Evolutionary conservation across 64 coral and sea anemone species (phyloP).

Genomic region (Platygyra sinensis): DNA sequence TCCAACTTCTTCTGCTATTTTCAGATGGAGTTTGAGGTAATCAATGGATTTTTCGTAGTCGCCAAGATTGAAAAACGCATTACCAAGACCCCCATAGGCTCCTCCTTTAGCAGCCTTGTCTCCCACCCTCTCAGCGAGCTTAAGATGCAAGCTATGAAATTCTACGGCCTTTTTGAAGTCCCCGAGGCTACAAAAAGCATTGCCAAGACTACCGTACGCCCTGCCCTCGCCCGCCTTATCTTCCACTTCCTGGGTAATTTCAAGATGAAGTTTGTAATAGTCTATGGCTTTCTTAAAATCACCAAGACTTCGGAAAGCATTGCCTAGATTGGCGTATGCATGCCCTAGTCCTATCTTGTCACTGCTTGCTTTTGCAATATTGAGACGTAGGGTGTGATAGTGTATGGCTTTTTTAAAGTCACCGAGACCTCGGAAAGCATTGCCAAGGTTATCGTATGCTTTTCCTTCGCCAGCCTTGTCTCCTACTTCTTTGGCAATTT

Average conservation of each 20-base stretch:
- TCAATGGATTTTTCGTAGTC: neutral
- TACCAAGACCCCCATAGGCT: constrained; percentile 1
- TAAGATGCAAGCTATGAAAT: neutral
- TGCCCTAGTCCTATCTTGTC: no score
- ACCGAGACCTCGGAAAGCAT: neutral
- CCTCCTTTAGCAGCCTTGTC: neutral
- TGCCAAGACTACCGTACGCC: neutral
- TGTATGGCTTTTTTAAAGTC: neutral
- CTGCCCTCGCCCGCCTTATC: neutral
- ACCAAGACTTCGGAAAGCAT: neutral
- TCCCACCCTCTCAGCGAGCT: neutral
- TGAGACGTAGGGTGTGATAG: neutral
- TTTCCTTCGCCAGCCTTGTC: neutral
- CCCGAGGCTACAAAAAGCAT: neutral
- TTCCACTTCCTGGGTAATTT: neutral
- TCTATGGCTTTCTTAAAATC: neutral
- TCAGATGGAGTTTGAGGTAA: neutral
- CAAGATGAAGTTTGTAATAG: neutral
- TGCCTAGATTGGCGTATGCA: no score
- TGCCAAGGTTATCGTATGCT: neutral
- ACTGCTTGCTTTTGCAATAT: neutral
- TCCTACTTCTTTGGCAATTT: neutral
- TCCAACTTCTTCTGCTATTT: neutral
- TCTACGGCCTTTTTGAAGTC: neutral
- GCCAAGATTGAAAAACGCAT: neutral